Base-by-base conservation (phyloP, 2,888 invertebrate species). In the Dicyrtomina minuta region DNA sequence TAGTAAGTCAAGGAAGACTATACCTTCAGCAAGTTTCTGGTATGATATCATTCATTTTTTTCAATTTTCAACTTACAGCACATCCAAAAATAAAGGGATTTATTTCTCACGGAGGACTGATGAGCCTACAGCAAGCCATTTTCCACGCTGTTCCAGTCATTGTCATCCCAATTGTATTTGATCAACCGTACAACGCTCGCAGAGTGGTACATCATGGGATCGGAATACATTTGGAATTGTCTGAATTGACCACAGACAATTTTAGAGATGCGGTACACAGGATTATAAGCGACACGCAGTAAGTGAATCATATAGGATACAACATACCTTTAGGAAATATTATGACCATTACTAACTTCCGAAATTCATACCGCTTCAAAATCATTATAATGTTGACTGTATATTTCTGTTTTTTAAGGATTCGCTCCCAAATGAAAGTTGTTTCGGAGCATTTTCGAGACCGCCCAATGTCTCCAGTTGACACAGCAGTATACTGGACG, bases 21-120 rank as follows among this genome's bases (percentile, higher is more conserved):
- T n/a, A n/a, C n/a, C n/a, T n/a, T n/a, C n/a, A n/a, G n/a, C n/a
- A n/a, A n/a, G n/a, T n/a, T n/a, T 13, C 10, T 12, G 13, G 13
- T 43, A 12, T 43, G 43, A 43, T 43, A 43, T 10, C 8, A 51
- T 6, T 51, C n/a, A 13, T 12, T 51, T 51, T 10, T 10, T 17
- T 13, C n/a, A 13, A 12, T 8, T 43, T 43, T 43, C 43, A 13
- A 26, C 22, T 66, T 73, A 60, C 74, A 85, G 85, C 83, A 1
- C 86, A 87, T 80, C 81, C 82, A 1, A 86, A 85, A 68, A 81
- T 86, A 0, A 84, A 83, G 74, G 79, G 84, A 0, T 88, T 89
- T 77, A 84, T 89, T 75, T 85, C 87, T 0, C 89, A 89, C 77
- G 88, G 88, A 3, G 89, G 89, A 3, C 83, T 87, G 71, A 87